phyloP scores from a whole-genome alignment of 1,140 invertebrate species.

The Prorops nasuta region DNA sequence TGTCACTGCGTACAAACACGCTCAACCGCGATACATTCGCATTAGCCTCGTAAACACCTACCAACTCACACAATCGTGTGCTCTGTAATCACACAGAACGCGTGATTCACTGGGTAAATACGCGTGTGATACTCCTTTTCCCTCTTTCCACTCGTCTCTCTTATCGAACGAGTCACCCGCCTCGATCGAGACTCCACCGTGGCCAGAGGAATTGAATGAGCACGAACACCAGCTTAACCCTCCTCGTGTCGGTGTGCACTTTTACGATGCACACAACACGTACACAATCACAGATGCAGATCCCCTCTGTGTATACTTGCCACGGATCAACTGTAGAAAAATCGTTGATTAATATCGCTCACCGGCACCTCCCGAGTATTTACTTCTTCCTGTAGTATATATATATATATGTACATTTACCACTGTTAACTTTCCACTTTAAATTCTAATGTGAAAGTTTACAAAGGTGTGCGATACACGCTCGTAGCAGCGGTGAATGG shows the following conservation, averaged over 20 bases:
- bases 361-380: too few species aligned
- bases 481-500: too few species aligned
- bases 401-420: too few species aligned
- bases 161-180: conserved; percentile 16
- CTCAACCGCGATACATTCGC: background rate
- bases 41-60: background rate
- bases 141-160: background rate
- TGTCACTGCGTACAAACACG: background rate
- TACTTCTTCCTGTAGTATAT: too few species aligned
- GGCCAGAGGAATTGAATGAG: conserved; percentile 10
- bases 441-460: too few species aligned
- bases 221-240: background rate
- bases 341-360: too few species aligned
- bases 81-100: conserved; percentile 17
- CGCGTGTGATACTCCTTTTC: conserved; percentile 21
- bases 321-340: too few species aligned
- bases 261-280: too few species aligned
- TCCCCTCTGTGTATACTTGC: background rate
- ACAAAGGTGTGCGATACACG: too few species aligned
- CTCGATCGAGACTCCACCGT: background rate
- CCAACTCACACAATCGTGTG: background rate
- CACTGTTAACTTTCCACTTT: too few species aligned
- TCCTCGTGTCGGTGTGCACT: too few species aligned
- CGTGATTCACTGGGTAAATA: conserved; percentile 35
- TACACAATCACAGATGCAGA: background rate